Evolutionary conservation across 2,888 invertebrate genomes (phyloP).

Genomic region (Nesidiocoris tenuis): DNA sequence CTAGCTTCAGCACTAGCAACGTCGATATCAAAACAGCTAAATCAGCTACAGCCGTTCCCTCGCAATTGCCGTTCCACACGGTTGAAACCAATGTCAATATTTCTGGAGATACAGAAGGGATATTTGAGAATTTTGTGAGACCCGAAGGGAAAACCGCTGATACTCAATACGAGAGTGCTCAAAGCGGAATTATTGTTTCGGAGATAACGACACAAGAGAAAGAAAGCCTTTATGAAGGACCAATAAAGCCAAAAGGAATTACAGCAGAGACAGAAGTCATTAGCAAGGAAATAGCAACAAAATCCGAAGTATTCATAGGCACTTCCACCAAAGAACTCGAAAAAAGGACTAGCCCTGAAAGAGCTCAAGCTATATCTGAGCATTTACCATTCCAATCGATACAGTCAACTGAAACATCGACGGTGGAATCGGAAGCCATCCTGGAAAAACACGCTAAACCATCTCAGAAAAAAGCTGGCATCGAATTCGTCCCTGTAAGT

Average conservation of each 20-base stretch:
- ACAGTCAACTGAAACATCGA: slow-evolving; percentile 50
- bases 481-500: slow-evolving; percentile 52
- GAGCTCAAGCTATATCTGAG: slow-evolving; percentile 50
- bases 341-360: slow-evolving; percentile 52
- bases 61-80: slow-evolving; percentile 49
- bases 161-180: slow-evolving; percentile 52
- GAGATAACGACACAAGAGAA: slow-evolving; percentile 55
- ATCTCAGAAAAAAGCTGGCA: slow-evolving; percentile 51
- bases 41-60: slow-evolving; percentile 42
- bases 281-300: slow-evolving; percentile 57
- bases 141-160: slow-evolving; percentile 54
- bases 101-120: slow-evolving; percentile 49
- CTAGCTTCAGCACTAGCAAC: slow-evolving; percentile 44
- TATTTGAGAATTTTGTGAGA: slow-evolving; percentile 52
- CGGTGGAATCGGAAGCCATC: slow-evolving; percentile 51
- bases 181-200: slow-evolving; percentile 55
- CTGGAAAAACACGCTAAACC: slow-evolving; percentile 55
- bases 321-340: slow-evolving; percentile 52
- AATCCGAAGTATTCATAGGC: slow-evolving; percentile 56
- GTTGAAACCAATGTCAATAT: slow-evolving; percentile 48
- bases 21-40: slow-evolving; percentile 17
- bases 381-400: slow-evolving; percentile 53
- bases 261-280: slow-evolving; percentile 53
- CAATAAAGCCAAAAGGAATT: slow-evolving; percentile 51
- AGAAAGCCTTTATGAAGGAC: slow-evolving; percentile 53